Evolutionary conservation across 2,888 invertebrate genomes (phyloP).

Genomic region (Cyaniris semiargus): DNA sequence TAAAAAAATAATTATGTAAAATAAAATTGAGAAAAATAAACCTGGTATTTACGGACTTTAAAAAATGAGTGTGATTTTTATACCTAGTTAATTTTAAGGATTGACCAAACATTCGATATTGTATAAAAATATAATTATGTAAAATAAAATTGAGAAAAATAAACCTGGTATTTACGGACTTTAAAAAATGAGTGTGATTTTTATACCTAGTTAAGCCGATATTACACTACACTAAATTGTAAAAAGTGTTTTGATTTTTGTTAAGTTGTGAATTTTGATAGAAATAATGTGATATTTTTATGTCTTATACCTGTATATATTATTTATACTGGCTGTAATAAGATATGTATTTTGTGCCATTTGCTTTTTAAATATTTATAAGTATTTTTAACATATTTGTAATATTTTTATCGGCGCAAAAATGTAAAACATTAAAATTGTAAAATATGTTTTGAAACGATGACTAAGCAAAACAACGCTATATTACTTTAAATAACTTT

Average conservation of each 20-base stretch:
- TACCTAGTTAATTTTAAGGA: background rate
- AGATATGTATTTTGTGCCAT: conserved; percentile 32
- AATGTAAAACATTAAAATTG: background rate
- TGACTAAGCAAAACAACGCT: background rate
- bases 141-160: background rate
- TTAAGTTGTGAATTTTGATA: background rate
- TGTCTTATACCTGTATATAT: conserved; percentile 34
- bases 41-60: background rate
- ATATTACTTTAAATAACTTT: too few species aligned
- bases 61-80: background rate
- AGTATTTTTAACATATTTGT: conserved; percentile 21
- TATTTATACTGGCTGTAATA: conserved; percentile 32
- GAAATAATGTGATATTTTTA: conserved; percentile 7
- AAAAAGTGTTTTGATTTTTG: too few species aligned
- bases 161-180: background rate
- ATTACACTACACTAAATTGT: background rate
- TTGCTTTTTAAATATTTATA: background rate
- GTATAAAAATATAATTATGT: background rate
- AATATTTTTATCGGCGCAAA: background rate
- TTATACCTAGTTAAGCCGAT: background rate
- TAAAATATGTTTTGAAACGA: background rate
- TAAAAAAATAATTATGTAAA: background rate
- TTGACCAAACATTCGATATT: background rate
- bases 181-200: background rate
- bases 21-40: background rate